These are phyloP conservation scores for Parnassius mnemosyne DNA, from an alignment of 2,888 invertebrate genomes.

Conservation along the genomic window DNA sequence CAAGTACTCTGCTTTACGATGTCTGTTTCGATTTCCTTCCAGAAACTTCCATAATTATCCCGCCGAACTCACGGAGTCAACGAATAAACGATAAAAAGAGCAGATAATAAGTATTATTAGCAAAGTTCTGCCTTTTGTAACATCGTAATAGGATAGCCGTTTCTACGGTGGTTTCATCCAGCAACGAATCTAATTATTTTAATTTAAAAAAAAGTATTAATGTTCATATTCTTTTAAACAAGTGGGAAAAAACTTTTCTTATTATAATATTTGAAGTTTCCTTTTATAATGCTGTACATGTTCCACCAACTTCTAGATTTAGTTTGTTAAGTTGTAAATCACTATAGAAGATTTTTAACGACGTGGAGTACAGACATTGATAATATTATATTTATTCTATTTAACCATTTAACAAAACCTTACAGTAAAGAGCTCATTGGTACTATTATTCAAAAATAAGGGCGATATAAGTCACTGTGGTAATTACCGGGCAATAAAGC, in stretches of 20 bases:
- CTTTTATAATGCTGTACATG: too few relatives aligned
- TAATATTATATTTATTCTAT: too few relatives aligned
- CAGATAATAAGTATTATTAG: conserved; percentile 39
- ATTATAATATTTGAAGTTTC: too few relatives aligned
- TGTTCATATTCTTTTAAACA: conserved; percentile 10
- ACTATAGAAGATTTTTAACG: too few relatives aligned
- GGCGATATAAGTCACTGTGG: too few relatives aligned
- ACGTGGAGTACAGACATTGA: too few relatives aligned
- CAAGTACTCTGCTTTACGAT: conserved; percentile 20
- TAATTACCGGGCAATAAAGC: too few relatives aligned
- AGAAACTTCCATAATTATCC: conserved; percentile 38
- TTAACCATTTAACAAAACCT: too few relatives aligned
- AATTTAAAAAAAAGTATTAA: conserved; percentile 3
- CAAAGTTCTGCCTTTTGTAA: conserved; percentile 37
- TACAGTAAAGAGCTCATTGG: too few relatives aligned
- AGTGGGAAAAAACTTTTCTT: background rate
- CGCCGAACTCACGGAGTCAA: conserved; percentile 29
- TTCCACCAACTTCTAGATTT: too few relatives aligned
- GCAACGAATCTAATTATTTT: conserved; percentile 14
- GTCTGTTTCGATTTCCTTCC: conserved; percentile 30
- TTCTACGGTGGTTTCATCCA: conserved; percentile 1
- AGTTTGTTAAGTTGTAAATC: too few relatives aligned
- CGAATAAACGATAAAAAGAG: conserved; percentile 35
- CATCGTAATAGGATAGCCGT: conserved; percentile 29
- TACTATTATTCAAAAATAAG: too few relatives aligned